Conservation (phyloP, 2,113 vertebrate genomes). For the Notothenia rossii region DNA sequence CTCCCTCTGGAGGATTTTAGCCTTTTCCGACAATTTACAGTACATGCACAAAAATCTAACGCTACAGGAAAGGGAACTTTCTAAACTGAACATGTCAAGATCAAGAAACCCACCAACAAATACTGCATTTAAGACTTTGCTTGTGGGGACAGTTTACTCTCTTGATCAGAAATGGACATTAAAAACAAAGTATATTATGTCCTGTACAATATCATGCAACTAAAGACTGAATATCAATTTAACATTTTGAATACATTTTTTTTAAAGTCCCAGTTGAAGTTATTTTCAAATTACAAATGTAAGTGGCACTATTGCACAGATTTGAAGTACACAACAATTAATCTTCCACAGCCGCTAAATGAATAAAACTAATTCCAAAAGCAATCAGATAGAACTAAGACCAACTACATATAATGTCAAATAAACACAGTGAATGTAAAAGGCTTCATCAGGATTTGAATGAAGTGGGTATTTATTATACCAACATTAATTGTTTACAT, state of each 20-base stretch:
- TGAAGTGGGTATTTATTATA: not conserved
- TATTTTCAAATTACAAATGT: not conserved
- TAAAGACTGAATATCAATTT: not conserved
- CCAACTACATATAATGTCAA: not conserved
- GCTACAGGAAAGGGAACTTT: no score
- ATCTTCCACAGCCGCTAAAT: not conserved
- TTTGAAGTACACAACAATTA: not conserved
- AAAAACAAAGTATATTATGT: no score
- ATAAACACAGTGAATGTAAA: not conserved
- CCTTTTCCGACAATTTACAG: no score
- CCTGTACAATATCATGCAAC: not conserved
- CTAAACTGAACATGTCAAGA: no score
- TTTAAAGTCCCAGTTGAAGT: no score
- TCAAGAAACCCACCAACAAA: no score
- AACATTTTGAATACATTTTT: not conserved
- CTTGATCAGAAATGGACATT: no score
- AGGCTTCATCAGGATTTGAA: not conserved
- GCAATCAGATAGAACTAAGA: not conserved
- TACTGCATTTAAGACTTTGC: no score
- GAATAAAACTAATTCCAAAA: not conserved
- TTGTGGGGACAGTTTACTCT: no score
- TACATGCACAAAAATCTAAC: no score
- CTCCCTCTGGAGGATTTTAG: no score
- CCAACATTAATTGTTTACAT: not conserved
- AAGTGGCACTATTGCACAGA: not conserved